Conservation (phyloP, 2,113 vertebrate species). For the Strigops habroptila region DNA sequence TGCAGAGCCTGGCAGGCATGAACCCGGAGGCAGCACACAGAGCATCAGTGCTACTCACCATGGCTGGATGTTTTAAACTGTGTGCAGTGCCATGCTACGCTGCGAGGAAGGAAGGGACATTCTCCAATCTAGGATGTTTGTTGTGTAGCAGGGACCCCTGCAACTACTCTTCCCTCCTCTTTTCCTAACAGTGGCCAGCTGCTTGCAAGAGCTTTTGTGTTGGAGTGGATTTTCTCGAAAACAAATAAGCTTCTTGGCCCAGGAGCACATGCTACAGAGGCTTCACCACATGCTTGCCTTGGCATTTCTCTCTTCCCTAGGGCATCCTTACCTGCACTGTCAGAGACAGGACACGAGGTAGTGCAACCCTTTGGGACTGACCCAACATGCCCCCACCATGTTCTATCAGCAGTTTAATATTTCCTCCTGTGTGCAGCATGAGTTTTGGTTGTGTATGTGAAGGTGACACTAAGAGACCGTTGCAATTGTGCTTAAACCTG, state of each 20-base stretch:
- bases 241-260: neutral
- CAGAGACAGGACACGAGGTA: neutral
- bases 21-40: fast-evolving
- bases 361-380: neutral
- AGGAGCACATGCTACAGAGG: fast-evolving
- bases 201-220: neutral
- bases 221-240: neutral
- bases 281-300: neutral
- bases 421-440: fast-evolving
- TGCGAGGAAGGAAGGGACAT: neutral
- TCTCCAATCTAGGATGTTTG: neutral
- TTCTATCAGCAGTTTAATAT: fast-evolving
- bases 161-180: neutral
- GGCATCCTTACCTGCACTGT: neutral
- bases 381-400: fast-evolving
- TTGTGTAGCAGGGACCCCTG: fast-evolving
- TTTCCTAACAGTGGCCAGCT: neutral
- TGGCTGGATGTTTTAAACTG: neutral
- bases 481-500: slow-evolving; percentile 14
- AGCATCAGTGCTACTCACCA: neutral
- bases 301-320: neutral
- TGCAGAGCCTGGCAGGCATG: neutral
- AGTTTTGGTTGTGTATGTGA: neutral
- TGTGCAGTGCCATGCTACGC: neutral
- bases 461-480: neutral